Evolutionary conservation across 2,113 vertebrate genomes (phyloP).

Genomic region (Lamprologus tigripictilis): DNA sequence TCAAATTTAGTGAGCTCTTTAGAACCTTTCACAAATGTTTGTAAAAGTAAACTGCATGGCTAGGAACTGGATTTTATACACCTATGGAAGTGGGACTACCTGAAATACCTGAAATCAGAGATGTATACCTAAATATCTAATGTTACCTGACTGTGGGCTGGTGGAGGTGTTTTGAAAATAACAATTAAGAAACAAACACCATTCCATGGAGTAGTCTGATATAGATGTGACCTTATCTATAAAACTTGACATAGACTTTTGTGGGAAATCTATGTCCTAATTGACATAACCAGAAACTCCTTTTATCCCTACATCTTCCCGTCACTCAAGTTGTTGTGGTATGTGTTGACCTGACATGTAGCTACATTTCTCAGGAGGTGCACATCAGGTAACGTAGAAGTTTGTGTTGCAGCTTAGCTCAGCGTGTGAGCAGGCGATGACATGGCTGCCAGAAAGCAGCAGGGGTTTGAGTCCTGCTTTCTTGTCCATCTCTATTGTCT

Average conservation of each 20-base stretch:
- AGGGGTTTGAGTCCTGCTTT: background rate
- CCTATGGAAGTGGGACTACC: background rate
- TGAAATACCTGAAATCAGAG: background rate
- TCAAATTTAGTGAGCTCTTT: background rate
- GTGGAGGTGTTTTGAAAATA: background rate
- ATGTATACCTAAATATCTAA: background rate
- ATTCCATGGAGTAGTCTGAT: background rate
- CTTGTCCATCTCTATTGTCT: background rate
- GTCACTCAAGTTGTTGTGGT: background rate
- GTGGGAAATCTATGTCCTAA: background rate
- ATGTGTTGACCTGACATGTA: background rate
- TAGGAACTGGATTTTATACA: background rate
- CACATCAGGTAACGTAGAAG: background rate
- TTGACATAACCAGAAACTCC: background rate
- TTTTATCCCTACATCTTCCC: background rate
- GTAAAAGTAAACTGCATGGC: background rate
- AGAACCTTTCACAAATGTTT: background rate
- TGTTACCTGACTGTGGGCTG: background rate
- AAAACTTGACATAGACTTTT: background rate
- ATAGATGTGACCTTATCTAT: background rate
- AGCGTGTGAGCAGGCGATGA: background rate
- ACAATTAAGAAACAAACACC: background rate
- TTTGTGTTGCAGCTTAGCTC: background rate
- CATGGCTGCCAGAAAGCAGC: background rate
- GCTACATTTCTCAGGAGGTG: background rate